Evolutionary conservation across 2,797 vertebrate genomes (phyloP).

Genomic region (Gobio occitaniae): DNA sequence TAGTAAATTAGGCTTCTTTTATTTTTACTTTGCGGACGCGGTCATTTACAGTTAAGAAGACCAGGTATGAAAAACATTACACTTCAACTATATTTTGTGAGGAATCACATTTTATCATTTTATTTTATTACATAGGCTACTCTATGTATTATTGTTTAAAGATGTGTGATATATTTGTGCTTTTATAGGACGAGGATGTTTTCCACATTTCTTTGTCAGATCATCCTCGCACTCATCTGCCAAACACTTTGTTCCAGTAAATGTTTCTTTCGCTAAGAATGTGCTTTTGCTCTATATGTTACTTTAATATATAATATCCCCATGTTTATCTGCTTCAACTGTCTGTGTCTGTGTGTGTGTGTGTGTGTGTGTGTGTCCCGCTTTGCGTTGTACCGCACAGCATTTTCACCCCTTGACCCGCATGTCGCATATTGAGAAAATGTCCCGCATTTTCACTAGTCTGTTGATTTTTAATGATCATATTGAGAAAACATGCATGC

Average conservation of each 20-base stretch:
- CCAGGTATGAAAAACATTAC: neutral
- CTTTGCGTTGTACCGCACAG: too few relatives aligned
- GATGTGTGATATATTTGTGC: neutral
- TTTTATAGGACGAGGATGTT: constrained; percentile 11
- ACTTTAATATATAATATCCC: neutral
- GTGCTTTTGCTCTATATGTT: neutral
- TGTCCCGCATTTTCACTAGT: too few relatives aligned
- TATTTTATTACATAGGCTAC: neutral
- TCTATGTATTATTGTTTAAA: neutral
- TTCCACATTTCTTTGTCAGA: neutral
- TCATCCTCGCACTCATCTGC: neutral
- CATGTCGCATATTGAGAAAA: too few relatives aligned
- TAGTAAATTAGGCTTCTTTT: neutral
- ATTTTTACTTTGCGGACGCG: neutral
- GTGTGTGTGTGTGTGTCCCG: too few relatives aligned
- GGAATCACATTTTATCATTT: neutral
- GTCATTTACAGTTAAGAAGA: neutral
- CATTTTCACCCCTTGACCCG: too few relatives aligned
- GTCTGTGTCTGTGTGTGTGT: too few relatives aligned
- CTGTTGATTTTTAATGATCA: too few relatives aligned
- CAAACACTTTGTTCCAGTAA: constrained; percentile 25
- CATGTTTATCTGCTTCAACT: neutral
- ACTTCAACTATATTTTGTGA: neutral
- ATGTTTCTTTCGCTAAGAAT: neutral
- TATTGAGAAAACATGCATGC: too few relatives aligned